phyloP scores from a whole-genome alignment of 2,113 vertebrate species.

The Suncus etruscus region DNA sequence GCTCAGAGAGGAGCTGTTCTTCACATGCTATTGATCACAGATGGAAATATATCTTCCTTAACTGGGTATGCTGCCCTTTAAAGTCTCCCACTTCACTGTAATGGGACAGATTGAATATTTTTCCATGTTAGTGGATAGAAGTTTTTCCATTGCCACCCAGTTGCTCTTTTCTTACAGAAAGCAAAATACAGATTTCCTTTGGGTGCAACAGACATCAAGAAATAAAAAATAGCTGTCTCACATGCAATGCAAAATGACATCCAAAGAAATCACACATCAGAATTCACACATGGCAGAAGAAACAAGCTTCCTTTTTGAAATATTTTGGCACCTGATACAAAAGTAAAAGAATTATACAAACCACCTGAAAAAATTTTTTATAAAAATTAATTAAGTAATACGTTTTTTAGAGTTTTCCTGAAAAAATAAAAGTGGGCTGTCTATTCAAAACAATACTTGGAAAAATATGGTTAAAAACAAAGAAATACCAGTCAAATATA shows the following conservation, averaged over 20 bases:
- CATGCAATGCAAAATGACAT: slow-evolving; percentile 80
- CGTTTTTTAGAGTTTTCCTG: background rate
- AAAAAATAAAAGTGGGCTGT: slow-evolving; percentile 40
- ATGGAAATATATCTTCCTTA: slow-evolving; percentile 81
- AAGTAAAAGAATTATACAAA: slow-evolving; percentile 66
- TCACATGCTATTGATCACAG: slow-evolving; percentile 82
- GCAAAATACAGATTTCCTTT: slow-evolving; percentile 83
- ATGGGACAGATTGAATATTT: slow-evolving; percentile 82
- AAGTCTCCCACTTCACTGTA: slow-evolving; percentile 78
- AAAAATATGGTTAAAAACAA: slow-evolving; percentile 57
- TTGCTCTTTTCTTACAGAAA: slow-evolving; percentile 84
- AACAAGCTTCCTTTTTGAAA: slow-evolving; percentile 73
- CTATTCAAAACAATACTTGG: slow-evolving; percentile 45
- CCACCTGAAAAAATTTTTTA: slow-evolving; percentile 66
- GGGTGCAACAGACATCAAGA: slow-evolving; percentile 82
- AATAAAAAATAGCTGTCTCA: slow-evolving; percentile 81
- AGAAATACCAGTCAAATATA: slow-evolving; percentile 52
- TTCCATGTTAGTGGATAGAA: slow-evolving; percentile 81
- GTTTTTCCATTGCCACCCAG: slow-evolving; percentile 79
- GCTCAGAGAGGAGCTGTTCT: slow-evolving; percentile 79
- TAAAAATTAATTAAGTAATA: slow-evolving; percentile 65
- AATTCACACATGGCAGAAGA: slow-evolving; percentile 82
- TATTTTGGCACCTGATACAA: slow-evolving; percentile 80
- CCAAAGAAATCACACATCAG: slow-evolving; percentile 79
- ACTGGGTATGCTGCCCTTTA: slow-evolving; percentile 81